phyloP scores from a whole-genome alignment of 2,113 vertebrate species.

The Leiothrix lutea region DNA sequence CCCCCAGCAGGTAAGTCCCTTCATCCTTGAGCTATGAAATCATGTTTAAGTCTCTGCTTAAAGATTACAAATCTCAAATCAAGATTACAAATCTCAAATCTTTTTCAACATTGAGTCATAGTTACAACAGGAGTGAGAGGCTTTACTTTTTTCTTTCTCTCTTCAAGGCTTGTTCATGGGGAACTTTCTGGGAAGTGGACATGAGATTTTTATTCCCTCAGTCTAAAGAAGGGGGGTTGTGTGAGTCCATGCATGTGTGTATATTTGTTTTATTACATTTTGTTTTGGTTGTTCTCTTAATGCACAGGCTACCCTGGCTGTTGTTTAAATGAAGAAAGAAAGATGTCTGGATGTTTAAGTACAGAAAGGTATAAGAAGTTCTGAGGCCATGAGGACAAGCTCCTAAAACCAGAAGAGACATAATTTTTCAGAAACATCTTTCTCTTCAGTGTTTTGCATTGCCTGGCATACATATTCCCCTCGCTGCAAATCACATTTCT shows the following conservation, averaged over 20 bases:
- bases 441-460: not conserved
- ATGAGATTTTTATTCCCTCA: not conserved
- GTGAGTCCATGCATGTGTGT: not conserved
- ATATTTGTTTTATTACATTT: not conserved
- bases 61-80: not conserved
- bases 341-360: not conserved
- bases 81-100: not conserved
- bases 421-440: not conserved
- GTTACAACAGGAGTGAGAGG: not conserved
- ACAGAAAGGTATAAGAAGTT: not conserved
- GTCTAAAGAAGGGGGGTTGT: not conserved
- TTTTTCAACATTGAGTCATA: not conserved
- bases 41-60: not conserved
- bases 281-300: not conserved
- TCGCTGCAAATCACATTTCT: not conserved
- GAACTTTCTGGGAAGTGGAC: not conserved
- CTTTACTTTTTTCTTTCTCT: not conserved
- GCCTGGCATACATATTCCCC: not conserved
- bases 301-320: not conserved
- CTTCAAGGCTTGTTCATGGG: not conserved
- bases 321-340: not conserved
- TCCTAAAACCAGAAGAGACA: not conserved
- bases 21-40: constrained; percentile 24
- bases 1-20: not conserved
- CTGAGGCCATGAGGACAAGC: not conserved